These are phyloP conservation scores for Cotesia glomerata DNA, from an alignment of 1,140 invertebrate genomes.

Conservation along the genomic window DNA sequence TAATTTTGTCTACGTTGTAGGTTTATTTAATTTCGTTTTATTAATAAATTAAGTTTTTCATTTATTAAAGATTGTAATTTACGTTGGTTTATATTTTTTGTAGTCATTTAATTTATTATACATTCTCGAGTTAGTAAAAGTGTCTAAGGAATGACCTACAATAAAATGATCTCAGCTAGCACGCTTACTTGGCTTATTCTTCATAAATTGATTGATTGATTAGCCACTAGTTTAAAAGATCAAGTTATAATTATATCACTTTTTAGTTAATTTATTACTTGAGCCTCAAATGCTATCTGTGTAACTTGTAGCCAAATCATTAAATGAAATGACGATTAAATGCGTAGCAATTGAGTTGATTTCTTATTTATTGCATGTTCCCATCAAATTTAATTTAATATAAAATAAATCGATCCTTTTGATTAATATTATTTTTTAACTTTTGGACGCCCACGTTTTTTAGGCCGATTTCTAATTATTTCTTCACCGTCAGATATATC, in stretches of 20 bases:
- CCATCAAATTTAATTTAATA: too few species aligned
- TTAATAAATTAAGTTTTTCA: too few species aligned
- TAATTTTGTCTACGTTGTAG: too few species aligned
- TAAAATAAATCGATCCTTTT: background rate
- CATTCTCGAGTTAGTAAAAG: background rate
- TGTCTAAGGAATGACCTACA: background rate
- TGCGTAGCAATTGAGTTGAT: background rate
- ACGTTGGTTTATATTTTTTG: too few species aligned
- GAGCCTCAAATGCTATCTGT: background rate
- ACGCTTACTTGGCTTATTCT: background rate
- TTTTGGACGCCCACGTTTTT: conserved; percentile 11
- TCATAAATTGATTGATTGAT: background rate
- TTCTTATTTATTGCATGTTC: background rate
- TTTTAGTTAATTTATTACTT: background rate
- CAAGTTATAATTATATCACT: background rate
- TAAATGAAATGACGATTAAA: background rate
- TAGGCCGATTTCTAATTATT: conserved; percentile 13
- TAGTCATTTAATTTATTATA: too few species aligned
- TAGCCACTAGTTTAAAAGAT: background rate
- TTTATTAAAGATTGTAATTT: too few species aligned
- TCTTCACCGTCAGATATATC: conserved; percentile 41
- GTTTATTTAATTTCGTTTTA: too few species aligned
- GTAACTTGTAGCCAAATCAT: conserved; percentile 2
- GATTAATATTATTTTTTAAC: conserved; percentile 2
- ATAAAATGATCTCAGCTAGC: background rate